Evolutionary conservation across 2,113 vertebrate genomes (phyloP).

Genomic region (Otus sunia): DNA sequence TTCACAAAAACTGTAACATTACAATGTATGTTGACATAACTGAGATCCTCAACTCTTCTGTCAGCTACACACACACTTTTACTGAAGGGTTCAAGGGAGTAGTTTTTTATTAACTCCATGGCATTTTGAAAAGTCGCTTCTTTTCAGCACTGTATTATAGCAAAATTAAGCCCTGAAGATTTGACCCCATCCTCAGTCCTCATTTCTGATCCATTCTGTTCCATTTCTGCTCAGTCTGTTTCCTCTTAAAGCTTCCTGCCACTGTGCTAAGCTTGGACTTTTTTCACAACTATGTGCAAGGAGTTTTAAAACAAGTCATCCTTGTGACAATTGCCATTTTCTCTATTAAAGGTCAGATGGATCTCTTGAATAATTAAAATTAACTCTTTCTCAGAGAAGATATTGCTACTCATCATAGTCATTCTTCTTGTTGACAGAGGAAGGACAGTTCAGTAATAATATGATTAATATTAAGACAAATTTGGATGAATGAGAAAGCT

Average conservation of each 20-base stretch:
- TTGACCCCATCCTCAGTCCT: not conserved
- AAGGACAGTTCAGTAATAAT: not conserved
- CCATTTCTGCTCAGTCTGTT: not conserved
- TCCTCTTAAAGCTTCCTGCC: not conserved
- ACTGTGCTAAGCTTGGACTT: not conserved
- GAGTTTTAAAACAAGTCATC: not conserved
- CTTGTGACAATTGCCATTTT: not conserved
- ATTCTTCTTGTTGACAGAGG: not conserved
- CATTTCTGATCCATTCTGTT: not conserved
- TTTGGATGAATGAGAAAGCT: not conserved
- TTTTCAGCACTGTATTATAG: not conserved
- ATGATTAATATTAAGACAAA: not conserved
- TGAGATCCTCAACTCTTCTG: not conserved
- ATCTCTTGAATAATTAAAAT: slow-evolving; percentile 40
- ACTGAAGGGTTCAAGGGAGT: not conserved
- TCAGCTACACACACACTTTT: not conserved
- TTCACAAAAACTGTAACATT: not conserved
- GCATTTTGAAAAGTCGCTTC: not conserved
- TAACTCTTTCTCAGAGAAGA: slow-evolving; percentile 35
- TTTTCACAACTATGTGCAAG: not conserved
- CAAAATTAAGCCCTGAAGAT: not conserved
- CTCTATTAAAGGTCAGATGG: slow-evolving; percentile 6
- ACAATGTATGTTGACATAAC: not conserved
- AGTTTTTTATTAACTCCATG: not conserved
- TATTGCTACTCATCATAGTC: not conserved